Evolutionary conservation across 2,113 vertebrate genomes (phyloP), one percentile per base, ranked within the genome.

Genomic region (Callaeas wilsoni): DNA sequence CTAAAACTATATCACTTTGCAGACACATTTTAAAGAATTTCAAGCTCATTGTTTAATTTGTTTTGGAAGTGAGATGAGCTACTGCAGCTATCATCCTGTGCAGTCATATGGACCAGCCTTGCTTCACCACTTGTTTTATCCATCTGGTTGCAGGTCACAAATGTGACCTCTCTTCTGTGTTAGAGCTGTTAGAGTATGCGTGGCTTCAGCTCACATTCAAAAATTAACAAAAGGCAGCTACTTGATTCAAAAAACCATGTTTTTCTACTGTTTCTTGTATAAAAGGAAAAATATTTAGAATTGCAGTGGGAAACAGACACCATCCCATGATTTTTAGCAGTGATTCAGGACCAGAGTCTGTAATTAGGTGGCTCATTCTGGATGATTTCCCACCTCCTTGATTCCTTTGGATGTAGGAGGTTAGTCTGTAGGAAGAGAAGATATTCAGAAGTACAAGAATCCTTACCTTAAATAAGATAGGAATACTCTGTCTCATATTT

Each of bases 371-470:
- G 9, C 27, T 94, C 9, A 16, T 93, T 95, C 39, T 68, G 80
- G 21, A 9, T 56, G 35, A 42, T 94, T 70, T 87, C 47, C 29
- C 32, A 63, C 32, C 42, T 70, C 16, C 16, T 70, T 65, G 20
- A 39, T 60, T 70, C 15, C 0, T 1, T 70, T 78, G 71, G 30
- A 47, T 84, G 33, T 71, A 13, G 33, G 15, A 25, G 16, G 7
- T 55, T 92, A 83, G 19, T 29, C 49, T 86, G 33, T 69, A 78
- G 64, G 64, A 93, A 79, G 52, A 53, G 75, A 85, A 82, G 16
- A 50, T 55, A 65, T 6, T 35, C 42, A 74, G 62, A 70, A 64
- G 15, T 63, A 55, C 32, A 74, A 57, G 49, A 77, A 62, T 35
- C 59, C 13, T 84, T 75, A 70, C 23, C 29, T 70, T 71, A 59